Evolutionary conservation across 2,888 invertebrate genomes (phyloP), one percentile per base, ranked within the genome.

Genomic region (Drymonia ruficornis): DNA sequence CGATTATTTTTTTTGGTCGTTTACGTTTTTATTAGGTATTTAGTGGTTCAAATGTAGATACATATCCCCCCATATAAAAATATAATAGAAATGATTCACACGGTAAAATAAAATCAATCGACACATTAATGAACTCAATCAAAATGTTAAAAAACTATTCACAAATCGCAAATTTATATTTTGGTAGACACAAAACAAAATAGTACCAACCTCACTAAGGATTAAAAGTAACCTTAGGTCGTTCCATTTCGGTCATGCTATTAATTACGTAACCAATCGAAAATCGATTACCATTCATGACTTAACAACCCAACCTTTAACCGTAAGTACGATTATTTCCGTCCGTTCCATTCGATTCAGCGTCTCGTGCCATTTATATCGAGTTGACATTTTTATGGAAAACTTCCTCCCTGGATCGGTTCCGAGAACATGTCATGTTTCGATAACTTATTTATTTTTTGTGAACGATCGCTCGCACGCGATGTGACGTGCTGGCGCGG

Each of bases 401-500:
- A 59, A 61, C 53, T 64, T 50, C 54, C 48, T 55, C 56, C 61
- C 53, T 50, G 51, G 61, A 63, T 65, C 65, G 56, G 59, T 80
- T 81, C 78, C 70, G 69, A 80, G 80, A 80, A 74, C 72, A 72
- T 70, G 77, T 76, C 74, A 72, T 71, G 76, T 75, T 74, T 76
- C 55, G 61, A 69, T 70, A 60, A 56, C 70, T 80, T 76, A 70
- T 79, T 74, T 70, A 55, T 72, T 78, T 77, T 79, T 75, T 67
- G 62, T 61, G 56, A 62, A 61, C 56, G 59, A 61, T 58, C 49
- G 53, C 59, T 71, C 63, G 67, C 87, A 88, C 87, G 89, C 89
- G 78, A 88, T 79, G 57, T 88, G 76, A 77, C 88, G 84, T 87
- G 87, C 70, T 59, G 56, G 67, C n/a, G n/a, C n/a, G n/a, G n/a